Percentiles rank a stretch among this genome's conserved stretches.
Evolutionary conservation across 1,140 invertebrate genomes (phyloP).

Genomic region (Habropoda laboriosa): DNA sequence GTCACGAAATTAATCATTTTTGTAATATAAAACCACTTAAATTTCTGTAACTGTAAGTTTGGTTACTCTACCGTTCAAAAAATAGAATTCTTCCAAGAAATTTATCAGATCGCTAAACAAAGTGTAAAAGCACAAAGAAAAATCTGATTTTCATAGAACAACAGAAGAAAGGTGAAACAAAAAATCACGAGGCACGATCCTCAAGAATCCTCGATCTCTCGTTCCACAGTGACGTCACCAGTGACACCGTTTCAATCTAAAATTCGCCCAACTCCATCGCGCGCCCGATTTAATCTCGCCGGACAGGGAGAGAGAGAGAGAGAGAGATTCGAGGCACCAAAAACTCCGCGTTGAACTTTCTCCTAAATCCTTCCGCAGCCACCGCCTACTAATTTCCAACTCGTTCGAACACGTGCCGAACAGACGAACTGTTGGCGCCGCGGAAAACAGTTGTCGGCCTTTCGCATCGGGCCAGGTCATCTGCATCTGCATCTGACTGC

Average conservation of each 20-base stretch:
- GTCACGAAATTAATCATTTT: too few species aligned
- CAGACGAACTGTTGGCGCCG: slow-evolving; percentile 19
- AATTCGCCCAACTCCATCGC: not conserved
- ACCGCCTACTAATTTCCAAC: slow-evolving; percentile 60
- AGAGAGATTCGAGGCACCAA: slow-evolving; percentile 11
- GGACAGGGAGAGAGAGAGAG: not conserved
- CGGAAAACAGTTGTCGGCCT: slow-evolving; percentile 44
- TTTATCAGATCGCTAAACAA: too few species aligned
- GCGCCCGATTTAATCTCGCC: slow-evolving; percentile 28
- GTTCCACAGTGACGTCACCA: too few species aligned
- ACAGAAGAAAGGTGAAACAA: not conserved
- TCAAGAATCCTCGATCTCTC: not conserved
- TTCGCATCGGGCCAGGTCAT: slow-evolving; percentile 42
- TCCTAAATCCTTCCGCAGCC: slow-evolving; percentile 35
- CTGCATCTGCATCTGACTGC: slow-evolving; percentile 73
- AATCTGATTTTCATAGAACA: too few species aligned
- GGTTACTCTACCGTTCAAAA: too few species aligned
- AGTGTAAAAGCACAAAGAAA: too few species aligned
- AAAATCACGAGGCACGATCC: too few species aligned
- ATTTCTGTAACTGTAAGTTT: too few species aligned
- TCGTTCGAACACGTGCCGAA: slow-evolving; percentile 44
- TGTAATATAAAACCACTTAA: too few species aligned
- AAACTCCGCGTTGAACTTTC: slow-evolving; percentile 42
- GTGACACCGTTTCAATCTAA: slow-evolving; percentile 16
- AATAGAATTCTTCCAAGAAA: too few species aligned